Conservation (phyloP, 2,888 invertebrate genomes). For the Sinhomidia bicolor region DNA sequence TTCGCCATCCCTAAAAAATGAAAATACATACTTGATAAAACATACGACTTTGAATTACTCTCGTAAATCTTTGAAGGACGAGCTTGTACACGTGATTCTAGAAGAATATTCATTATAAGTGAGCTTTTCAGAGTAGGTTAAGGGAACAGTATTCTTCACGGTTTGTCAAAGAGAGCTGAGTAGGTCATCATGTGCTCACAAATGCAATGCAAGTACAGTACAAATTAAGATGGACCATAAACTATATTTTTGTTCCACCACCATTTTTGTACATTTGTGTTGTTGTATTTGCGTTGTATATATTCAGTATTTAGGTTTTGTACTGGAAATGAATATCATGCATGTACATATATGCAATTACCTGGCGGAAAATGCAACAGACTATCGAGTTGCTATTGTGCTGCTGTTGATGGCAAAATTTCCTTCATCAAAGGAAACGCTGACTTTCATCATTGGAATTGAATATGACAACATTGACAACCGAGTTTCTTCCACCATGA, state of each 20-base stretch:
- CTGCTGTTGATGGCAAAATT: slow-evolving; percentile 36
- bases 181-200: slow-evolving; percentile 76
- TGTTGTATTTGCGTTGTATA: too few species aligned
- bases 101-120: not conserved
- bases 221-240: not conserved
- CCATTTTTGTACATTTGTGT: not conserved
- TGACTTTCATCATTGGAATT: slow-evolving; percentile 54
- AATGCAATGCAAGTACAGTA: not conserved
- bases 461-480: slow-evolving; percentile 58
- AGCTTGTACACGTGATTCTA: slow-evolving; percentile 29
- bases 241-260: not conserved
- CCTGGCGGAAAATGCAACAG: not conserved
- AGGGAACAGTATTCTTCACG: slow-evolving; percentile 77
- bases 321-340: too few species aligned
- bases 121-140: slow-evolving; percentile 67
- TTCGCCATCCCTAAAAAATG: slow-evolving; percentile 38
- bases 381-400: not conserved
- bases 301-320: too few species aligned
- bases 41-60: slow-evolving; percentile 45
- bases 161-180: slow-evolving; percentile 79
- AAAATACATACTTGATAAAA: slow-evolving; percentile 57
- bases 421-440: slow-evolving; percentile 48
- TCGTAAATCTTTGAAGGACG: slow-evolving; percentile 23
- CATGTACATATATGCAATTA: too few species aligned
- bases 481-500: slow-evolving; percentile 29